Evolutionary conservation across 2,888 invertebrate genomes (phyloP).

Genomic region (Drosophila diplacantha): DNA sequence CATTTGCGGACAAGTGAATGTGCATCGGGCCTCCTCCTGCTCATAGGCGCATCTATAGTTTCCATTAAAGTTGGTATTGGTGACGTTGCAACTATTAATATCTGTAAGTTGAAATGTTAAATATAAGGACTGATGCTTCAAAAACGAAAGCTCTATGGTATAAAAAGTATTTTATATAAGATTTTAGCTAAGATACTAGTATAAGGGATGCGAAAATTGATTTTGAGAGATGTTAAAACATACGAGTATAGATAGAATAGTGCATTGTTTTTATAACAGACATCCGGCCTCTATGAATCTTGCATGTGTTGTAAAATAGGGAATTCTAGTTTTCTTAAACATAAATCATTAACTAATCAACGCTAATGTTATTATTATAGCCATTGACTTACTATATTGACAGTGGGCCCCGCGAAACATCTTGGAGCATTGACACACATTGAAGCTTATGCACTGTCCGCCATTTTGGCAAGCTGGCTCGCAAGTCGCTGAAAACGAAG

Average conservation of each 20-base stretch:
- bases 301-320: no score
- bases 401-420: conserved; percentile 79
- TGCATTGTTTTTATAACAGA: no score
- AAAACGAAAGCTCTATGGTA: not conserved
- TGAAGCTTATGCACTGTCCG: conserved; percentile 87
- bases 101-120: conserved; percentile 56
- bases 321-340: no score
- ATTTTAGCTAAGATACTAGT: no score
- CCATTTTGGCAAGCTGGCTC: conserved; percentile 87
- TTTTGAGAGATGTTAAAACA: no score
- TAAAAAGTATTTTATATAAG: no score
- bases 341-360: no score
- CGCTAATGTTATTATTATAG: not conserved
- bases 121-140: not conserved
- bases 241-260: no score
- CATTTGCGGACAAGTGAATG: conserved; percentile 81
- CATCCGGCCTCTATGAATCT: no score
- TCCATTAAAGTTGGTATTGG: conserved; percentile 86
- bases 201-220: no score
- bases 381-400: conserved; percentile 67
- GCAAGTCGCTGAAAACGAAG: conserved; percentile 79
- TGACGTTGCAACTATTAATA: conserved; percentile 79
- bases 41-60: conserved; percentile 85
- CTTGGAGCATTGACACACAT: conserved; percentile 88
- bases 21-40: conserved; percentile 81